These are phyloP conservation scores for Rhadinocentrus ornatus DNA, from an alignment of 2,797 vertebrate genomes.

Conservation along the genomic window DNA sequence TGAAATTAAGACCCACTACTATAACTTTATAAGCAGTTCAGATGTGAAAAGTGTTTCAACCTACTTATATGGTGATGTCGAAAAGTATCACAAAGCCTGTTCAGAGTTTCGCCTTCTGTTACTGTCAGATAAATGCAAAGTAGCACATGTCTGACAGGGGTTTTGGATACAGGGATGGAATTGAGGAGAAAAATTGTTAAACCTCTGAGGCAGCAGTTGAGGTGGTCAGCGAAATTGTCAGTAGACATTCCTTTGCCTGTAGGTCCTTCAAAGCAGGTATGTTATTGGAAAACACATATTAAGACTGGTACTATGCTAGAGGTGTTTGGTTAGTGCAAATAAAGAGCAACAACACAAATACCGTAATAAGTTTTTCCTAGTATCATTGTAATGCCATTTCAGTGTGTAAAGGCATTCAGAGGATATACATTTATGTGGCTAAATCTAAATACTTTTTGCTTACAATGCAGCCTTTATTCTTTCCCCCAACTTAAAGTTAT, in stretches of 20 bases:
- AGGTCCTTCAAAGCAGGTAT: background rate
- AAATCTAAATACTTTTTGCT: background rate
- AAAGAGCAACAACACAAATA: no score
- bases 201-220: slow-evolving; percentile 3
- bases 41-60: background rate
- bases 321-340: background rate
- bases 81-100: background rate
- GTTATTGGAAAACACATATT: background rate
- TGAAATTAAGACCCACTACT: background rate
- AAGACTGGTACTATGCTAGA: background rate
- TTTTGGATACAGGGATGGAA: background rate
- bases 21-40: background rate
- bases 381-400: background rate
- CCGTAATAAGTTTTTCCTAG: no score
- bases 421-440: background rate
- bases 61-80: background rate
- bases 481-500: background rate
- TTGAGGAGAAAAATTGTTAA: background rate
- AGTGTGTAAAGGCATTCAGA: background rate
- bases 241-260: background rate
- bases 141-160: background rate
- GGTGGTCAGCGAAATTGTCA: background rate
- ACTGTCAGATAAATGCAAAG: slow-evolving; percentile 7
- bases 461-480: background rate
- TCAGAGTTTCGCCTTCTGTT: background rate